Evolutionary conservation across 1,140 invertebrate genomes (phyloP), one percentile per base, ranked within the genome.

Genomic region (Lasioglossum baleicum): DNA sequence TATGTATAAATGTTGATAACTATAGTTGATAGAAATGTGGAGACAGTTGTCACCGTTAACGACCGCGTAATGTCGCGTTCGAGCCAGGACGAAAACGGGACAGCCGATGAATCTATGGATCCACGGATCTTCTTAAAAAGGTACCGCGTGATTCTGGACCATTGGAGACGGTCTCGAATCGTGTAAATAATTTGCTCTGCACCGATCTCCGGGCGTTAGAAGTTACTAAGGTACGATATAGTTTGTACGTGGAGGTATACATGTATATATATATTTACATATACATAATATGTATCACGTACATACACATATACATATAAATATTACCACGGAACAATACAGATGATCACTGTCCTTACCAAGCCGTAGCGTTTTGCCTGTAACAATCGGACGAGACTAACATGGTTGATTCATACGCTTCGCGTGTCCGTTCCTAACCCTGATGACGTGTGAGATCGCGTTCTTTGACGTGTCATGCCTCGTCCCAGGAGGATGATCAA

Each of bases 1-100:
- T 91, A 87, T 93, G 92, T 93, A 92, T 93, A 93, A 93, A 93
- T 93, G 91, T 93, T 90, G 87, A 93, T 93, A 93, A 81, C 73
- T 92, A 90, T 92, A 90, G 84, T 90, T 88, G 85, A 82, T 91
- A 91, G 88, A 79, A 88, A 90, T 90, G 88, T 91, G 89, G 88
- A 90, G 17, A 91, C 91, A 90, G 88, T 90, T 90, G 90, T 91
- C 88, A 89, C 85, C 85, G 82, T 90, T 89, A 74, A 67, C 74
- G 73, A 80, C 74, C 73, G 61, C 75, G 61, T 67, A 65, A 63
- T 61, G 17, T 74, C 80, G 77, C 67, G 79, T 70, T 72, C 67
- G 31, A 11, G 48, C 68, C 40, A 58, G 31, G 42, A 83, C 11
- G 26, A 15, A 13, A 15, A 51, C 48, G 51, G 72, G 44, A 53